Evolutionary conservation across 2,888 invertebrate genomes (phyloP).

Genomic region (Volucella inflata): DNA sequence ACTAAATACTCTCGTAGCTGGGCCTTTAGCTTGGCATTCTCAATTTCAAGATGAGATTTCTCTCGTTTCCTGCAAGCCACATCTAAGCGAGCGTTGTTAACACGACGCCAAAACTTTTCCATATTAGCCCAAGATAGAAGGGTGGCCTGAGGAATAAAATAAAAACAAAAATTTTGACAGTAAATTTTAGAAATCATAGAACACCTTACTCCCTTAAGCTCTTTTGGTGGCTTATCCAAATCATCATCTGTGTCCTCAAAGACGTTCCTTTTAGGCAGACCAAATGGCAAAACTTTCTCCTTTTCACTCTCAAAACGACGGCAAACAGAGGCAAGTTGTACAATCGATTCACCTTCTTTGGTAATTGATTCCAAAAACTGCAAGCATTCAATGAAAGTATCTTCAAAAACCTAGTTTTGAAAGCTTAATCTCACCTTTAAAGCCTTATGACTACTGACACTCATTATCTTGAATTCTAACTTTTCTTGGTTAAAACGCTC

Average conservation of each 20-base stretch:
- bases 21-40: constrained; percentile 87
- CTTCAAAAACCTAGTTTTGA: background rate
- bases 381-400: background rate
- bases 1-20: constrained; percentile 87
- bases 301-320: constrained; percentile 87
- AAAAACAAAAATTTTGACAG: background rate
- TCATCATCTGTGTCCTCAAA: constrained; percentile 81
- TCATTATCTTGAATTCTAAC: constrained; percentile 86
- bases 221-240: constrained; percentile 79
- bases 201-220: constrained; percentile 75
- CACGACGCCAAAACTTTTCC: constrained; percentile 89
- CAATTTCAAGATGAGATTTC: constrained; percentile 83
- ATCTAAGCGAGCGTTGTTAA: constrained; percentile 85
- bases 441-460: constrained; percentile 86
- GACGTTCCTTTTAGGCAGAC: constrained; percentile 77
- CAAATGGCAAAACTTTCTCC: constrained; percentile 84
- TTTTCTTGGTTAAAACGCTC: constrained; percentile 84
- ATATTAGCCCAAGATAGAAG: constrained; percentile 85
- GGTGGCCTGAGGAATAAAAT: constrained; percentile 78
- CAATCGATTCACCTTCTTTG: constrained; percentile 86
- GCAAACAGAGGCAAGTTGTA: constrained; percentile 87
- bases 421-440: constrained; percentile 77
- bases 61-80: constrained; percentile 84
- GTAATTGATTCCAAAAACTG: constrained; percentile 85
- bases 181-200: background rate